Percentiles rank a stretch among this genome's conserved stretches.
These are phyloP conservation scores for Sprattus sprattus DNA, from an alignment of 2,113 vertebrate species.

Conservation along the genomic window DNA sequence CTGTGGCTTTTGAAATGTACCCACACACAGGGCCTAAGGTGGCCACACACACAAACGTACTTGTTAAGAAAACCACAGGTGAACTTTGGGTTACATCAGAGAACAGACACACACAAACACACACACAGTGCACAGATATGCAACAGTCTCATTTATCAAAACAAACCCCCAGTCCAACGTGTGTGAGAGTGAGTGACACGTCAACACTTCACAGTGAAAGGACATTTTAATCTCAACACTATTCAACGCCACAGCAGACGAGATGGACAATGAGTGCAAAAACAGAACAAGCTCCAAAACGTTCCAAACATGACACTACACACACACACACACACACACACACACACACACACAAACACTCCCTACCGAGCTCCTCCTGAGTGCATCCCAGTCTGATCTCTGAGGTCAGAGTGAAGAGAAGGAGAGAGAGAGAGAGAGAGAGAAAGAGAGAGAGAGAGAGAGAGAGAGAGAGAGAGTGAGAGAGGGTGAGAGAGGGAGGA, in stretches of 20 bases:
- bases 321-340: background rate
- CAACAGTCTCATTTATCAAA: background rate
- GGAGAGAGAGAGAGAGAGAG: background rate
- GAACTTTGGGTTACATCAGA: background rate
- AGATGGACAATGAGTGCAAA: background rate
- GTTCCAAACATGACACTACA: background rate
- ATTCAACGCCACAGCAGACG: background rate
- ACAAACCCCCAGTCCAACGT: background rate
- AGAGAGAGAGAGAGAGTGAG: background rate
- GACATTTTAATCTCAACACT: background rate
- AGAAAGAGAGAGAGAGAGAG: background rate
- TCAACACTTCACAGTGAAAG: too few species aligned
- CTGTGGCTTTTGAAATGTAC: background rate
- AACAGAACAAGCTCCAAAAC: background rate
- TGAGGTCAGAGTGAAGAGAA: background rate
- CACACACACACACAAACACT: background rate
- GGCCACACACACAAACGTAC: background rate
- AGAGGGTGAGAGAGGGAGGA: background rate
- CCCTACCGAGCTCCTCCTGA: conserved; percentile 21
- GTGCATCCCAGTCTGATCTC: conserved; percentile 11
- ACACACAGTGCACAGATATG: background rate
- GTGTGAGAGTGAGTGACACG: background rate
- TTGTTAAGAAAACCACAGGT: background rate
- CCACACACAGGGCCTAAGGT: background rate
- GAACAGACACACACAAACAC: background rate